Conservation (phyloP, 2,797 vertebrate species). For the Mionectes olivaceus region DNA sequence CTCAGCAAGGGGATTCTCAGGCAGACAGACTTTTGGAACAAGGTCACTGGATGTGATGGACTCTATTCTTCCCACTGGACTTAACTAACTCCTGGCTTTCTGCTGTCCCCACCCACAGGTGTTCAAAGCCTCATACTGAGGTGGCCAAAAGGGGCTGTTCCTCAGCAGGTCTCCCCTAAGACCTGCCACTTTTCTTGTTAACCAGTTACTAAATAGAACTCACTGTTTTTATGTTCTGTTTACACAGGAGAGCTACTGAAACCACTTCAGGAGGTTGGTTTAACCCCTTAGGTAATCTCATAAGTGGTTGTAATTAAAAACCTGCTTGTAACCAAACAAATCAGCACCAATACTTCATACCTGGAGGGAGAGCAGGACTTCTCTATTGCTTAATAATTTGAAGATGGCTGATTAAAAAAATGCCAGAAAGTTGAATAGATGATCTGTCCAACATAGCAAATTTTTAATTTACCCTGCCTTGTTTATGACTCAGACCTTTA, state of each 20-base stretch:
- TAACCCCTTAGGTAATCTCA: background rate
- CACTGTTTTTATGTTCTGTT: background rate
- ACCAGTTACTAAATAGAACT: background rate
- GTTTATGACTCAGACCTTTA: background rate
- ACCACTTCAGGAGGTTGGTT: background rate
- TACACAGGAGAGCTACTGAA: background rate
- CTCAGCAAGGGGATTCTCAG: background rate
- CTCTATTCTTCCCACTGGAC: background rate
- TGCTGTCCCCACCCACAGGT: background rate
- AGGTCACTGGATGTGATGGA: background rate
- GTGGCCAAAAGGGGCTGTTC: background rate
- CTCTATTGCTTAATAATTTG: background rate
- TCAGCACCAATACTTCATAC: background rate
- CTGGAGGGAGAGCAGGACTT: background rate
- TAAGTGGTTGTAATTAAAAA: background rate
- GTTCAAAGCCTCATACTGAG: background rate
- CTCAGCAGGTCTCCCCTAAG: background rate
- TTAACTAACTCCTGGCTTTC: background rate
- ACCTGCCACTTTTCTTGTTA: background rate
- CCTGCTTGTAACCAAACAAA: background rate
- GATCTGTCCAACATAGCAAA: background rate
- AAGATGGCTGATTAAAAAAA: background rate
- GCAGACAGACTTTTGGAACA: background rate
- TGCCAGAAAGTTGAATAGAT: background rate
- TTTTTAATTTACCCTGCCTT: constrained; percentile 3